Base-by-base conservation (phyloP, 1,140 invertebrate genomes). In the Solenopsis fugax region DNA sequence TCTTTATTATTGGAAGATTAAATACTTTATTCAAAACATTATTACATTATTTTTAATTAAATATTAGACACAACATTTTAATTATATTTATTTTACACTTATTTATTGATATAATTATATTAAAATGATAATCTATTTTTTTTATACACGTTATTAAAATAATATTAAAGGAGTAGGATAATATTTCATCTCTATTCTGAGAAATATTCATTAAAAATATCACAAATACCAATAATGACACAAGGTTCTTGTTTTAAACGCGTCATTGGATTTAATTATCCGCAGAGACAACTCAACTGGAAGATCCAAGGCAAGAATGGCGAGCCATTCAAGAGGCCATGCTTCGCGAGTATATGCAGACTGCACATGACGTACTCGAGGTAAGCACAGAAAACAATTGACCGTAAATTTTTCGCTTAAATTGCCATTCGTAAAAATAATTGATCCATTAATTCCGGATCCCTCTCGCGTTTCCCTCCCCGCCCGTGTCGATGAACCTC, bases 291-390 rank as follows among this genome's bases (percentile, higher is more conserved):
- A 99, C 98, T 87, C 99, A 99, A 95, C 96, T 99, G 48, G 98
- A 99, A 96, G 99, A 99, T 96, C 99, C 99, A 54, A 96, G 99
- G 88, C 96, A 98, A 95, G 98, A 99, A 97, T 99, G 98, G 98
- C 97, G 98, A 91, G 97, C 97, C 88, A 97, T 99, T 93, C 99
- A 99, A 96, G 98, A 99, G 95, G 97, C 97, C 85, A 99, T 99
- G 99, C 96, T 99, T 92, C 97, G 98, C 93, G 98, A 99, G 90
- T 99, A 99, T 95, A 96, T 99, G 89, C 97, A 98, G 89, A 99
- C 98, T 87, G 99, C 98, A 73, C 98, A 99, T 95, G 98, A 99
- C 95, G 98, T 98, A 93, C 96, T 99, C 93, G 98, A 98, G 96
- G 98, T 98, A 94, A 97, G 96, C 96, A 7, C 58, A 34, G 4